Evolutionary conservation across 2,113 vertebrate species (phyloP).

Genomic region (Anser brachyrhynchus): DNA sequence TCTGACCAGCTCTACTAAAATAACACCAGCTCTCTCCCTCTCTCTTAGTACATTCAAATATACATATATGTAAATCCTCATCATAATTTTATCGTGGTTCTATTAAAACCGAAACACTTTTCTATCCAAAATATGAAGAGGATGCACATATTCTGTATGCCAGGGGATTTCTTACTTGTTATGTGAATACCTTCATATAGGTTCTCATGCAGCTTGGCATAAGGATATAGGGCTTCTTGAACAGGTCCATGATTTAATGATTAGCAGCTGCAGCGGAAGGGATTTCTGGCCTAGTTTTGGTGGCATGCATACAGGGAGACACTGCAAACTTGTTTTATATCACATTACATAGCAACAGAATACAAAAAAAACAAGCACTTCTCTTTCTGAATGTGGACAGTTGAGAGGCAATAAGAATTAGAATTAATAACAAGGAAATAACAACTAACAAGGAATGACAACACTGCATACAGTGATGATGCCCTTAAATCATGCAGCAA

Average conservation of each 20-base stretch:
- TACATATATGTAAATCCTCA: neutral
- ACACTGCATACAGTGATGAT: neutral
- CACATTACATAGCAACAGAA: slow-evolving; percentile 72
- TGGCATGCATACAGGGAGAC: slow-evolving; percentile 38
- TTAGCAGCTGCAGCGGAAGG: slow-evolving; percentile 62
- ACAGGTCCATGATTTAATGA: slow-evolving; percentile 73
- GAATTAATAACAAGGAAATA: slow-evolving; percentile 50
- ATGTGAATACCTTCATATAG: neutral
- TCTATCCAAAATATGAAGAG: neutral
- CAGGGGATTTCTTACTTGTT: neutral
- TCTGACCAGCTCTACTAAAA: neutral
- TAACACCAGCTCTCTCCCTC: neutral
- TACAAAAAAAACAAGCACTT: slow-evolving; percentile 41
- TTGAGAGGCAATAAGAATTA: slow-evolving; percentile 34
- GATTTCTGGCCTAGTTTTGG: slow-evolving; percentile 61
- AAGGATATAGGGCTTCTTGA: neutral
- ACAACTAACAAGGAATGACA: slow-evolving; percentile 54
- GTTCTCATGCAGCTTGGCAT: neutral
- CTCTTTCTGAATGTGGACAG: neutral
- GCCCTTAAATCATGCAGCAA: slow-evolving; percentile 30
- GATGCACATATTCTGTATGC: neutral
- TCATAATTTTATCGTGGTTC: neutral
- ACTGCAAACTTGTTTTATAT: slow-evolving; percentile 70
- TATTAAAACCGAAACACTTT: neutral
- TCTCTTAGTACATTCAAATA: neutral